Conservation (phyloP, 2,888 invertebrate genomes). For the Stenotaenia linearis region DNA sequence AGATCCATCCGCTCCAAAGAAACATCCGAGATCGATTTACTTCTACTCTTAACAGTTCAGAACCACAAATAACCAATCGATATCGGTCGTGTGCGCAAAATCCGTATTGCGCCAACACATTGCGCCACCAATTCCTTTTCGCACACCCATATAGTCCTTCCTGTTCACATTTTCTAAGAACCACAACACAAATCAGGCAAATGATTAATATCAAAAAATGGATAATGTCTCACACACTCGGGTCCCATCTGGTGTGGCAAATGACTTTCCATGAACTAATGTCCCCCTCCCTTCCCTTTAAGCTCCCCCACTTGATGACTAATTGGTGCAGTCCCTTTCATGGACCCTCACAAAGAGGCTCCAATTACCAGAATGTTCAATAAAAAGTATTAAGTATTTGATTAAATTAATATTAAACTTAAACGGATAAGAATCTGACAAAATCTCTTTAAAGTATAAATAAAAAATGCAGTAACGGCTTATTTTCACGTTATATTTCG, state of each 20-base stretch:
- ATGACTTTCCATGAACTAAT: conserved; percentile 6
- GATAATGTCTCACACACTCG: conserved; percentile 6
- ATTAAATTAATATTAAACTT: not conserved
- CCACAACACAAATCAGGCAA: conserved; percentile 9
- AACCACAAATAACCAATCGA: conserved; percentile 11
- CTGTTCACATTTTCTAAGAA: not conserved
- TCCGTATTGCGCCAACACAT: conserved; percentile 12
- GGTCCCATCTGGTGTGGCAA: conserved; percentile 9
- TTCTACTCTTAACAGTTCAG: not conserved
- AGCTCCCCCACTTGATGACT: not conserved
- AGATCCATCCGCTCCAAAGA: not conserved
- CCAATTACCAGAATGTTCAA: not conserved
- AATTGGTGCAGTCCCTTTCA: conserved; percentile 12
- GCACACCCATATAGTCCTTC: not conserved
- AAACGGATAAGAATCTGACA: not conserved
- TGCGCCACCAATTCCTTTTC: not conserved
- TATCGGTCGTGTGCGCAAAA: not conserved
- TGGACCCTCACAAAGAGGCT: not conserved
- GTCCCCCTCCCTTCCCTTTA: not conserved
- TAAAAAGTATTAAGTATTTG: not conserved
- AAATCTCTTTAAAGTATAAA: not conserved
- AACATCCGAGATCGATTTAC: not conserved
- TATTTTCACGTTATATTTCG: too few relatives aligned
- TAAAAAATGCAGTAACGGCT: too few relatives aligned
- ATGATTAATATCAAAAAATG: conserved; percentile 14